Percentiles rank a stretch among this genome's conserved stretches.
These are phyloP conservation scores for Euphydryas editha DNA, from an alignment of 2,888 invertebrate genomes.

Conservation along the genomic window DNA sequence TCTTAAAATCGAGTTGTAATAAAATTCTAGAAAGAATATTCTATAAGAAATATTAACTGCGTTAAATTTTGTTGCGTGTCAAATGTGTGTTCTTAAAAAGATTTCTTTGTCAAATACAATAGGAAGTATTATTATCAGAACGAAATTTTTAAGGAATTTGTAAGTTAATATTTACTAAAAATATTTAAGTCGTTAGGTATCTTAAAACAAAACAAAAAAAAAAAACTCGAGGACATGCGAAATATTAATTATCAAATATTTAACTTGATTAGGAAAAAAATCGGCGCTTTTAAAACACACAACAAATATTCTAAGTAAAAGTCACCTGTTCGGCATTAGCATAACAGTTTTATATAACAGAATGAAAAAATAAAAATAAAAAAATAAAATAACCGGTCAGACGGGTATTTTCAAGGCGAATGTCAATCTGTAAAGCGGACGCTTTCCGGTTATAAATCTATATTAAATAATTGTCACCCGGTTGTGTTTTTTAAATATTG, in stretches of 20 bases:
- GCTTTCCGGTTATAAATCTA: conserved; percentile 34
- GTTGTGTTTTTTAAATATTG: conserved; percentile 7
- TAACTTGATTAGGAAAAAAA: background rate
- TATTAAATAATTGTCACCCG: conserved; percentile 9
- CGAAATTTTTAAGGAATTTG: no score
- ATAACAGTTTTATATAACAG: conserved; percentile 26
- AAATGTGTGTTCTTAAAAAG: no score
- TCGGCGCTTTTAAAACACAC: background rate
- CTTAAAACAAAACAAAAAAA: no score
- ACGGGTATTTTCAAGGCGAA: conserved; percentile 48
- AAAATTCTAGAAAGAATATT: no score
- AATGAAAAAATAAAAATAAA: conserved; percentile 28
- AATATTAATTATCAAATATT: no score
- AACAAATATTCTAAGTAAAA: background rate
- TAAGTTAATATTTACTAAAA: no score
- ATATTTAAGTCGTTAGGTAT: no score
- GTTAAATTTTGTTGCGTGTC: no score
- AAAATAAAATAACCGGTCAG: conserved; percentile 29
- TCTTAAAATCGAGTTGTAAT: no score
- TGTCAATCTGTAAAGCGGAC: conserved; percentile 42
- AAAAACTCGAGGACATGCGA: background rate
- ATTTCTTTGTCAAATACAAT: no score
- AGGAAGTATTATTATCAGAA: no score
- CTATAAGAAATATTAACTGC: no score
- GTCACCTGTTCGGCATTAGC: background rate